Conservation (phyloP, 2,797 vertebrate genomes). For the Anas georgica region DNA sequence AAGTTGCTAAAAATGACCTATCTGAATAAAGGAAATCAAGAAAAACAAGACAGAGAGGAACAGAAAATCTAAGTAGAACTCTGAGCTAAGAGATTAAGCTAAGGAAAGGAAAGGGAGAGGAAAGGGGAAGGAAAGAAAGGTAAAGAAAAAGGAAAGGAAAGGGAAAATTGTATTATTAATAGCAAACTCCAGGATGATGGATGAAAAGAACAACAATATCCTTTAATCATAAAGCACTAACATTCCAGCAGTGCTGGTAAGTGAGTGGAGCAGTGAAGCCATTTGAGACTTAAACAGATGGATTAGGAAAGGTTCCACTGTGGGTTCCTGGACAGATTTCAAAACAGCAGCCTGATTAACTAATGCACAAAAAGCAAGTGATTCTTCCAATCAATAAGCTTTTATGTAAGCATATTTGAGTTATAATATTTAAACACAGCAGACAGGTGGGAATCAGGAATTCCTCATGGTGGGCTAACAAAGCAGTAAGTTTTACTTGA, state of each 20-base stretch:
- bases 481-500: conserved; percentile 47
- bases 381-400: conserved; percentile 74
- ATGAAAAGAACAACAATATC: conserved; percentile 75
- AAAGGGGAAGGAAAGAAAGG: too few relatives aligned
- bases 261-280: conserved; percentile 72
- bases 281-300: conserved; percentile 76
- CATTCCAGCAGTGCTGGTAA: conserved; percentile 72
- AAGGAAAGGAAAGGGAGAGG: neutral
- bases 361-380: conserved; percentile 75
- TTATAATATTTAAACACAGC: conserved; percentile 70
- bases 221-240: conserved; percentile 77
- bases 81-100: neutral
- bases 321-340: conserved; percentile 74
- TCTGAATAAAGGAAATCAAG: conserved; percentile 31
- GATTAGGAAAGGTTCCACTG: conserved; percentile 75
- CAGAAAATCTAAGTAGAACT: conserved; percentile 52
- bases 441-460: conserved; percentile 60
- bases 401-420: conserved; percentile 71
- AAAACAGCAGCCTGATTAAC: conserved; percentile 76
- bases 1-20: conserved; percentile 40
- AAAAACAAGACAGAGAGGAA: conserved; percentile 25
- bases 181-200: conserved; percentile 71
- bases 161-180: conserved; percentile 63
- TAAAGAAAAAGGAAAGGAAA: neutral
- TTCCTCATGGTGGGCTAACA: conserved; percentile 45